Evolutionary conservation across 2,888 invertebrate genomes (phyloP), one percentile per base, ranked within the genome.

Genomic region (Thecocarcelia acutangulata): DNA sequence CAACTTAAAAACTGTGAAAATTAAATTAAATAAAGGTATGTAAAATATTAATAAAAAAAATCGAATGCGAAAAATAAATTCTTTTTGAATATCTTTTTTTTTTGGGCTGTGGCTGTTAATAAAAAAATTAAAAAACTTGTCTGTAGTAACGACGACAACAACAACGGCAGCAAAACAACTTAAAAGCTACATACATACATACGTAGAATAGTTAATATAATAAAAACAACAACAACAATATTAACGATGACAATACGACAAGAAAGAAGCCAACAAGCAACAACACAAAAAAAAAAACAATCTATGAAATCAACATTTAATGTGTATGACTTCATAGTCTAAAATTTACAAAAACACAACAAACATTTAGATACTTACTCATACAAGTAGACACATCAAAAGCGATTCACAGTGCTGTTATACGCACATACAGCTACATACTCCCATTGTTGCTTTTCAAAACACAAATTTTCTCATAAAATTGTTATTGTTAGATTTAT

Each of bases 321-420:
- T 52, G 37, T 73, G 83, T 83, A 84, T 84, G 84, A 84, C 84
- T 84, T 84, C 83, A 84, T 84, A 81, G 83, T 72, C 68, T 72
- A 69, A 73, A 79, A 69, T 76, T 63, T 69, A 78, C 54, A 83
- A 64, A 52, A 70, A 76, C 40, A 63, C 24, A 59, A 77, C 68
- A 77, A 70, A 69, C 50, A 70, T 19, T 28, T 50, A 33, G 33
- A 21, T 54, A 21, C 46, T 48, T 33, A 68, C 48, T 28, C 54
- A 40, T 52, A 63, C 24, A 78, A 52, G 46, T 3, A 66, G 5
- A 48, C 33, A 40, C 28, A 19, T 66, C 21, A 17, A 33, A 3
- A 33, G 33, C 33, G 1, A 63, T 33, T 33, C 50, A 21, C 50
- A n/a, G 15, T n/a, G 13, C 44, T 24, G n/a, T 33, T n/a, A 52